phyloP scores from a whole-genome alignment of 2,113 vertebrate genomes.

The Gambusia holbrooki region DNA sequence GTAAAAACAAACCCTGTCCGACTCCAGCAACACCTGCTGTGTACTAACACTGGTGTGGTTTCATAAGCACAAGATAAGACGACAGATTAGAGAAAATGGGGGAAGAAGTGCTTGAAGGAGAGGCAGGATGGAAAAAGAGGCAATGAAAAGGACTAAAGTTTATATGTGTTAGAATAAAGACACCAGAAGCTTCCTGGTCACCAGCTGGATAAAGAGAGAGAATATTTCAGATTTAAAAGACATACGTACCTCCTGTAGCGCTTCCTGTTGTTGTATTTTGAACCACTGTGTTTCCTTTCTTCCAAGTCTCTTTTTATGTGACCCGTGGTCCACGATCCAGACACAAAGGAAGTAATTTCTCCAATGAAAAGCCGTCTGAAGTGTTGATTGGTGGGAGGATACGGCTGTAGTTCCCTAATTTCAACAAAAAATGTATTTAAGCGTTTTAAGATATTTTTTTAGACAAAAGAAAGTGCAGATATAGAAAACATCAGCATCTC shows the following conservation, averaged over 20 bases:
- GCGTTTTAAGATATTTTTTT: no score
- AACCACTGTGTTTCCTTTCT: conserved; percentile 20
- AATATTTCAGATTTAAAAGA: conserved; percentile 23
- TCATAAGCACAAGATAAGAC: not conserved
- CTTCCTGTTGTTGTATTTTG: not conserved
- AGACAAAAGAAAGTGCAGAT: not conserved
- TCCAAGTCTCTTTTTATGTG: conserved; percentile 15
- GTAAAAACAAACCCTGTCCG: not conserved
- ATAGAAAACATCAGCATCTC: not conserved
- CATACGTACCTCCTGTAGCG: not conserved
- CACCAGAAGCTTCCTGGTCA: conserved; percentile 18
- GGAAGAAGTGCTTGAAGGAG: conserved; percentile 4
- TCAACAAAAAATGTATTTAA: no score
- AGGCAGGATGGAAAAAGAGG: conserved; percentile 31
- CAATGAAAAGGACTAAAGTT: conserved; percentile 25
- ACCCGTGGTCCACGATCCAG: conserved; percentile 7
- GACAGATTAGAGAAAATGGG: conserved; percentile 1
- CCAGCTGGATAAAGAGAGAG: conserved; percentile 20
- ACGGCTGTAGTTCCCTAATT: no score
- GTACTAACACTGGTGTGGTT: no score
- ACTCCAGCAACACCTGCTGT: not conserved
- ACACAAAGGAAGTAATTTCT: conserved; percentile 31
- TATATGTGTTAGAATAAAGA: not conserved
- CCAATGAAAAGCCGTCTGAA: not conserved
- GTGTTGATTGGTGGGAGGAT: not conserved